Base-by-base conservation (phyloP, 2,888 invertebrate species). In the Criorhina ranunculi region DNA sequence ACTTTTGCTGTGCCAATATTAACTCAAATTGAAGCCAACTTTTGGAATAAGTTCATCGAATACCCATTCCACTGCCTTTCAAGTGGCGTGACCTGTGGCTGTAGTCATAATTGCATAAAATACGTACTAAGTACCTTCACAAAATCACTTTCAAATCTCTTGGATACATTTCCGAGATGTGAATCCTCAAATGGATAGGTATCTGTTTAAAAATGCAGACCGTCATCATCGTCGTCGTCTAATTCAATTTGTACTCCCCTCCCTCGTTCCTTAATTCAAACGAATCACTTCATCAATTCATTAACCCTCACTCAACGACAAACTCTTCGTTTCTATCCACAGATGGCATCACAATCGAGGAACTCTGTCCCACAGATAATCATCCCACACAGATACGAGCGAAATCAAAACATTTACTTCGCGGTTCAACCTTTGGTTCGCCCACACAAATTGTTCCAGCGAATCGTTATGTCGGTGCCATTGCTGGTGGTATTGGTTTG, bases 301-400 rank as follows among this genome's bases (percentile, higher is more conserved):
- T 17, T 35, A 8, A 35, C 9, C 33, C 9, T 8, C 11, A 51
- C 24, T 24, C 24, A n/a, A 24, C 24, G 24, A 24, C n/a, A n/a
- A n/a, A n/a, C 24, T 31, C 19, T 8, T 60, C 5, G 49, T 64
- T 78, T 69, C 57, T 42, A 49, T 59, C 85, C 86, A 66, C 88
- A 91, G 91, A 91, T 89, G 91, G 91, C 57, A 90, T 90, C 73
- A 91, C 88, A 86, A 90, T 91, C 70, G 91, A 91, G 62, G 91
- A 91, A 73, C 82, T 91, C 53, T 91, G 91, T 81, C 90, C 91
- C 31, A 85, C 85, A 44, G 86, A 87, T 72, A 87, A 85, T 73
- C 87, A 87, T 57, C 83, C 85, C 44, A 81, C 85, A 5, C 89
- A 90, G 86, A 88, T 89, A 75, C 90, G 89, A 5, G 88, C 90